phyloP scores from a whole-genome alignment of 2,113 vertebrate species.

The Cyanoliseus patagonus region DNA sequence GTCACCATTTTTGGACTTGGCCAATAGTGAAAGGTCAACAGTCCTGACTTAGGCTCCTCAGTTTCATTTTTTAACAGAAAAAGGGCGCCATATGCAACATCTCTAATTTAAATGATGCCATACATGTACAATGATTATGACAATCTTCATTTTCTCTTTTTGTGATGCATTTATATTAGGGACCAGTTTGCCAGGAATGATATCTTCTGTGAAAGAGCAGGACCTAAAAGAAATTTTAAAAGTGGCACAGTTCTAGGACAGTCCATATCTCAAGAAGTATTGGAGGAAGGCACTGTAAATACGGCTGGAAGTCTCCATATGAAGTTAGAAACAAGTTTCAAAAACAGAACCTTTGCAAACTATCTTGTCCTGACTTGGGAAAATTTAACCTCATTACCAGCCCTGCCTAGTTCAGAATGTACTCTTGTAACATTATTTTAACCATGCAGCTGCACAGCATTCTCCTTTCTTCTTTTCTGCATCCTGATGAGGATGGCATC shows the following conservation, averaged over 20 bases:
- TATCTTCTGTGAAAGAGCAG: neutral
- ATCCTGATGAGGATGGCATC: neutral
- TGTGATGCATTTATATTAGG: neutral
- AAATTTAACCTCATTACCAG: neutral
- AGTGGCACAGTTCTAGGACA: neutral
- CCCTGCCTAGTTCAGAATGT: neutral
- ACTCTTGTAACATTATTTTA: neutral
- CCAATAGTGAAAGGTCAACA: neutral
- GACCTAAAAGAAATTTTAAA: neutral
- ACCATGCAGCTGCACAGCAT: neutral
- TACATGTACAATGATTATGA: neutral
- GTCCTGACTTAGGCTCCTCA: neutral
- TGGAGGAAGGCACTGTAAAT: neutral
- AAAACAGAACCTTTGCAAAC: neutral
- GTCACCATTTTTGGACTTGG: neutral
- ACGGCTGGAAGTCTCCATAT: neutral
- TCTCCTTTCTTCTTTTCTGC: neutral
- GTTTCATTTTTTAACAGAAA: neutral
- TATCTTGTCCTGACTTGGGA: neutral
- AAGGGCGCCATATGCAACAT: neutral
- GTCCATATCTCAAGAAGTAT: neutral
- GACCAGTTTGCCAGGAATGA: neutral
- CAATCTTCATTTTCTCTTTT: neutral
- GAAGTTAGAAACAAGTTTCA: neutral
- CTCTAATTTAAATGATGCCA: neutral